Base-by-base conservation (phyloP, 1,140 invertebrate genomes). In the Hermatobates lingyangjiaoensis region DNA sequence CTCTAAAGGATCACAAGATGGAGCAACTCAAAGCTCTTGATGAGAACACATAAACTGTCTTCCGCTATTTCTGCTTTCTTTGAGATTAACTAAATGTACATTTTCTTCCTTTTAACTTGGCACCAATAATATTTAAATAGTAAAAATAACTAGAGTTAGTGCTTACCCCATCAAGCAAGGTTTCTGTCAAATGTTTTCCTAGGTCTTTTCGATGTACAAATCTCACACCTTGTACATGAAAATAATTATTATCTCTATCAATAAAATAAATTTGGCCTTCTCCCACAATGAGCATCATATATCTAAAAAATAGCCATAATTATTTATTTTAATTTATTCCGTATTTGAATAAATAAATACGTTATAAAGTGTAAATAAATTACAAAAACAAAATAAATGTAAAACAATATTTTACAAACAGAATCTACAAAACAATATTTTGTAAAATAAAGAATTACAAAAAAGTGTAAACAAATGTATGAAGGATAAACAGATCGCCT, bases 191-290 rank as follows among this genome's bases (percentile, higher is more conserved):
- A 68, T 83, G 81, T 53, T 73, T 69, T 7, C 70, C 71, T 0
- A 77, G 65, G 64, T 90, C 77, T 64, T 81, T 83, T 51, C 77
- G 70, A 58, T 80, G 70, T 1, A 81, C 74, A 71, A 98, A 98
- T 45, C 68, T 71, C 1, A 97, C 63, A 46, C 79, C 80, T 18
- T 75, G 68, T 1, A 93, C 84, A 70, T 84, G 74, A 68, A 95
- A 98, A n/a, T 93, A 80, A 58, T 81, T 82, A 66, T 96, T 87
- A 66, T 98, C 90, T 63, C 96, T 74, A 70, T 99, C 96, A 57
- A 97, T 73, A 66, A 97, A 92, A 63, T 83, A 99, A 4, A 97
- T 75, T 62, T 90, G 75, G 58, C 83, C 74, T 59, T 79, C 72
- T 15, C 76, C 81, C 61, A 89, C 77, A 49, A 98, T 93, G 5